Evolutionary conservation across 2,113 vertebrate species (phyloP).

Genomic region (Echinops telfairi): DNA sequence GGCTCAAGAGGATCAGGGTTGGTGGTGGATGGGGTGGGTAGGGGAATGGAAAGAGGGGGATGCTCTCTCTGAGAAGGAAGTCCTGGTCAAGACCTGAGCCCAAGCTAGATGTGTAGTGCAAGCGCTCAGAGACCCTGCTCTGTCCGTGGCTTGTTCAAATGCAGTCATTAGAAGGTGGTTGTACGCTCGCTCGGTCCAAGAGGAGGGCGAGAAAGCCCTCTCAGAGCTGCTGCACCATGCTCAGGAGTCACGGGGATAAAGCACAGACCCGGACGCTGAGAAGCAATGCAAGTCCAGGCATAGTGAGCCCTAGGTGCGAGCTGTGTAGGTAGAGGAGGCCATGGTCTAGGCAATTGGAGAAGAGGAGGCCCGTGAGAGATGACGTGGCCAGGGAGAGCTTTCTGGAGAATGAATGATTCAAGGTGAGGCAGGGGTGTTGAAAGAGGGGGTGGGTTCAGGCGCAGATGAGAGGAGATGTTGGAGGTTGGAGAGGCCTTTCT

Average conservation of each 20-base stretch:
- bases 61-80: background rate
- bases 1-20: background rate
- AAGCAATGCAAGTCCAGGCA: background rate
- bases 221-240: background rate
- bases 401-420: background rate
- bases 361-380: background rate
- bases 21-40: background rate
- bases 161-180: background rate
- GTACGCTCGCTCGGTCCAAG: background rate
- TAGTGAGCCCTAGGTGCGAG: background rate
- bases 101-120: background rate
- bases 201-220: background rate
- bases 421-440: background rate
- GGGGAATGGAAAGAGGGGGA: fast-evolving
- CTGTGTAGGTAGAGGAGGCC: background rate
- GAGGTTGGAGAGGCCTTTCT: background rate
- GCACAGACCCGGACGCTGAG: background rate
- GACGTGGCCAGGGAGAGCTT: background rate
- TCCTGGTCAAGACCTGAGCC: background rate
- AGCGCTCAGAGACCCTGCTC: background rate
- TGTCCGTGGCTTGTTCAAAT: background rate
- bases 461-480: background rate
- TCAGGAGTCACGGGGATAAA: background rate
- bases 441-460: background rate
- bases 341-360: background rate